Evolutionary conservation across 2,113 vertebrate species (phyloP).

Genomic region (Nettapus auritus): DNA sequence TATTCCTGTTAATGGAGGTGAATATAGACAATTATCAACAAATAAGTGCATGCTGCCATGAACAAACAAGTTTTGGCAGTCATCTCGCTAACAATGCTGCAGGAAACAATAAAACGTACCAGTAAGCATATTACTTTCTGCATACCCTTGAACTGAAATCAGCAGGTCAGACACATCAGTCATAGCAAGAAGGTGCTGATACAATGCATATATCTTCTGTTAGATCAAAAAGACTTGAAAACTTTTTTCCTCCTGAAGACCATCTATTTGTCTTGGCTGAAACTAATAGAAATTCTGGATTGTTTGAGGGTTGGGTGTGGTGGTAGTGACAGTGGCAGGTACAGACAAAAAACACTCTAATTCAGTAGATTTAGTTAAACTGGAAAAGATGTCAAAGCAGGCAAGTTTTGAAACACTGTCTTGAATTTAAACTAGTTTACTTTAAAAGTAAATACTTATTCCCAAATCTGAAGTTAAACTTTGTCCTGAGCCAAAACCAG

Average conservation of each 20-base stretch:
- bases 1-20: background rate
- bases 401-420: background rate
- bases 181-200: background rate
- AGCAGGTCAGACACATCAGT: background rate
- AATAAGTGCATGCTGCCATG: fast-evolving
- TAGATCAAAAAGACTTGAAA: background rate
- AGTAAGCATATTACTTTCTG: background rate
- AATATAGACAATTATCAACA: background rate
- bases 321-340: background rate
- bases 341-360: background rate
- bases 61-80: background rate
- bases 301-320: background rate
- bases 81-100: background rate
- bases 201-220: background rate
- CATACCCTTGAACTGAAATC: background rate
- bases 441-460: background rate
- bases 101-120: background rate
- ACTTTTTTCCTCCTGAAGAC: background rate
- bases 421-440: background rate
- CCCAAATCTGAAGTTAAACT: background rate
- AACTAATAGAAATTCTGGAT: background rate
- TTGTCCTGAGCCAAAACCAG: background rate
- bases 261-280: background rate
- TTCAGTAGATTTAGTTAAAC: background rate
- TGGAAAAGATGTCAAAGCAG: background rate